A percentile compares a stretch with the other conserved stretches of the same genome.
phyloP scores from a whole-genome alignment of 1,140 invertebrate genomes.

The Sitobion miscanthi region DNA sequence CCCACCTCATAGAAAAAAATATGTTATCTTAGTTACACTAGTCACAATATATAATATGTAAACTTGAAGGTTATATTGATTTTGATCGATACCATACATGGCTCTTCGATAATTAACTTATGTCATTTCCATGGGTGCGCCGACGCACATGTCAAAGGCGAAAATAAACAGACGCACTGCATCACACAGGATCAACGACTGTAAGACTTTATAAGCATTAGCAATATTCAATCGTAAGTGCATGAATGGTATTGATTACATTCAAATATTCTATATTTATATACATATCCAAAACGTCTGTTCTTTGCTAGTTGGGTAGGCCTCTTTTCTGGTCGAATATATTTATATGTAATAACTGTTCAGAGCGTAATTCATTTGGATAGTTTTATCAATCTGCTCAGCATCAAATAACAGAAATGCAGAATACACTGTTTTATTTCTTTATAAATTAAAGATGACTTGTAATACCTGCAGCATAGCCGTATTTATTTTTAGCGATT shows the following conservation, averaged over 20 bases:
- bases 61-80: background rate
- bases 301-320: background rate
- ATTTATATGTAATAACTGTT: background rate
- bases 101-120: background rate
- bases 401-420: background rate
- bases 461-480: no score
- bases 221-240: background rate
- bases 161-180: background rate
- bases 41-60: background rate
- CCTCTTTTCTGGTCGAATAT: background rate
- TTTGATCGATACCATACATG: conserved; percentile 2
- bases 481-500: no score
- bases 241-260: background rate
- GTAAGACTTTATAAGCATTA: background rate
- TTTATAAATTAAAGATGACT: background rate
- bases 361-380: background rate
- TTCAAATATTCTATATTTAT: background rate
- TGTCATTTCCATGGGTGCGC: conserved; percentile 10
- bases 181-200: background rate
- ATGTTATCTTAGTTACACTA: background rate
- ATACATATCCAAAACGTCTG: conserved; percentile 1
- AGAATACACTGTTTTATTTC: background rate
- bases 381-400: conserved; percentile 9
- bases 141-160: conserved; percentile 1
- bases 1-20: background rate